A percentile compares a stretch with the other conserved stretches of the same genome.
Conservation (phyloP, 2,797 vertebrate genomes). For the Crenichthys baileyi region DNA sequence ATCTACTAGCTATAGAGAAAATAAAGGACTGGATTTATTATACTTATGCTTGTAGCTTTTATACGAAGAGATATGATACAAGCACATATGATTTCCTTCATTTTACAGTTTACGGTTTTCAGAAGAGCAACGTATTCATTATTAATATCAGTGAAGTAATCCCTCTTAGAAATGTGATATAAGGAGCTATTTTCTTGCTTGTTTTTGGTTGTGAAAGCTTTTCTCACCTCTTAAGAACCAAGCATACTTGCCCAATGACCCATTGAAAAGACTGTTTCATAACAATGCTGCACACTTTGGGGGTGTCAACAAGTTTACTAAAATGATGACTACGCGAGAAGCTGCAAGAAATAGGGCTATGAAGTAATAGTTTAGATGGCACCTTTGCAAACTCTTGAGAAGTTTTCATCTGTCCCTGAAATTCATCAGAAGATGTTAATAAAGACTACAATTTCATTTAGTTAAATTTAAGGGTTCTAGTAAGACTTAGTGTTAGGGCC, state of each 20-base stretch:
- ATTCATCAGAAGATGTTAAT: too few species aligned
- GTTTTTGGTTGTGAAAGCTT: not conserved
- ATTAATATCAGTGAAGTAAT: constrained; percentile 2
- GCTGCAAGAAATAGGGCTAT: not conserved
- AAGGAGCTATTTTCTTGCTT: not conserved
- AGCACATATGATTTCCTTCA: not conserved
- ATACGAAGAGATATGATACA: not conserved
- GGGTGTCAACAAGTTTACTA: constrained; percentile 11
- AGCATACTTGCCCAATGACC: constrained; percentile 8
- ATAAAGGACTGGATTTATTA: not conserved
- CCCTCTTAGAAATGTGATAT: not conserved
- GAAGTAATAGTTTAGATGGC: not conserved
- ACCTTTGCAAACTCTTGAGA: not conserved
- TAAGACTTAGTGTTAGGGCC: not conserved
- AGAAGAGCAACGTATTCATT: not conserved
- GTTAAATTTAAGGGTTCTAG: not conserved
- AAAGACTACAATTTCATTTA: not conserved
- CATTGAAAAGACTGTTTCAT: constrained; percentile 13
- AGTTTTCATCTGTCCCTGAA: not conserved
- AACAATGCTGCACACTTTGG: constrained; percentile 1
- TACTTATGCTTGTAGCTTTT: not conserved
- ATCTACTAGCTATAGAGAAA: not conserved
- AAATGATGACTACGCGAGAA: constrained; percentile 5
- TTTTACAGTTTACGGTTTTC: not conserved
- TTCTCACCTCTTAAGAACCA: not conserved